A percentile compares a stretch with the other conserved stretches of the same genome.
Conservation (phyloP, 2,113 vertebrate species). For the Podocnemis expansa region DNA sequence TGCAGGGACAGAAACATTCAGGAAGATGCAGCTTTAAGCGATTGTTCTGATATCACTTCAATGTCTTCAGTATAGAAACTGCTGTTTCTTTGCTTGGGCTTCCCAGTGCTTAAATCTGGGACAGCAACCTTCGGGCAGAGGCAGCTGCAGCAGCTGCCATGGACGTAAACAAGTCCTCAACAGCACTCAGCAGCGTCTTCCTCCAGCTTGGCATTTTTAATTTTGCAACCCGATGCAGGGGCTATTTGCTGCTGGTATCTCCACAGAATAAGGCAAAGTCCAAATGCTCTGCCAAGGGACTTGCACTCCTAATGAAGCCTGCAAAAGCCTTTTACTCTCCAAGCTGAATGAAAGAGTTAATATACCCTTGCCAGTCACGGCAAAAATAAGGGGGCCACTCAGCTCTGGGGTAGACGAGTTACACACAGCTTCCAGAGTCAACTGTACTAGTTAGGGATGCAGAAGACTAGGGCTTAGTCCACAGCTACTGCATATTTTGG, state of each 20-base stretch:
- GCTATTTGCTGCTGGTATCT: not conserved
- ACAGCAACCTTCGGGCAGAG: not conserved
- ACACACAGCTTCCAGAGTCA: not conserved
- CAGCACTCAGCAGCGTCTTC: not conserved
- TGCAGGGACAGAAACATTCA: fast-evolving
- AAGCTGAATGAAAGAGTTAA: not conserved
- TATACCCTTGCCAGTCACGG: fast-evolving
- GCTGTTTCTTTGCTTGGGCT: not conserved
- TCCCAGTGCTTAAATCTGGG: fast-evolving
- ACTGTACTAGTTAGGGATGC: not conserved
- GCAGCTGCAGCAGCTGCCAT: not conserved
- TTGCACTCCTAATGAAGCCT: not conserved
- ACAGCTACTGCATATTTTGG: not conserved
- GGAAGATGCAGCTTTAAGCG: not conserved
- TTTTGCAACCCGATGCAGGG: not conserved
- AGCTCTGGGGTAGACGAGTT: not conserved
- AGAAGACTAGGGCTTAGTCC: not conserved
- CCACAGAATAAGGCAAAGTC: not conserved
- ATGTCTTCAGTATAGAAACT: not conserved
- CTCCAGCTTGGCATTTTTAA: not conserved
- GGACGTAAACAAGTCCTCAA: not conserved
- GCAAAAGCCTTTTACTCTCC: not conserved
- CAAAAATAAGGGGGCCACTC: not conserved
- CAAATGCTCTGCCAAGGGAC: not conserved
- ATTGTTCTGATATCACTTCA: not conserved